Evolutionary conservation across 2,113 vertebrate species (phyloP).

Genomic region (Pogonocichla stellata): DNA sequence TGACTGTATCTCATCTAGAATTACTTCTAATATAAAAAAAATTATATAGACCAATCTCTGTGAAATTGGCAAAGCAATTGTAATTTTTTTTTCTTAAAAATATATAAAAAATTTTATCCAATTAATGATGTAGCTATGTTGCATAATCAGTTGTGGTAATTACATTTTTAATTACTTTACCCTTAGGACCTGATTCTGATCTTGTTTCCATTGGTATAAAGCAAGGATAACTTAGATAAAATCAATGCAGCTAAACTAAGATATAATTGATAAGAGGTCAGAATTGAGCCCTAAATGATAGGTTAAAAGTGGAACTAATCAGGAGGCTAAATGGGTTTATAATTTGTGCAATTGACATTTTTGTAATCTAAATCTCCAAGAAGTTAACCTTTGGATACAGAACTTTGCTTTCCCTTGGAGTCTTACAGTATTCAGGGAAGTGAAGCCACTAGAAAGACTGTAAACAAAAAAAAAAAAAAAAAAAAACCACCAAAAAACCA

Average conservation of each 20-base stretch:
- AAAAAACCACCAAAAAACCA: neutral
- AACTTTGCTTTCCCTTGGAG: constrained; percentile 70
- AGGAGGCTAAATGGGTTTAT: constrained; percentile 71
- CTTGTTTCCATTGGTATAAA: constrained; percentile 17
- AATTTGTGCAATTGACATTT: constrained; percentile 74
- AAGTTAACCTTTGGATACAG: constrained; percentile 73
- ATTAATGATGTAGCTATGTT: neutral
- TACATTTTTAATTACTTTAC: constrained; percentile 57
- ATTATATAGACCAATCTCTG: neutral
- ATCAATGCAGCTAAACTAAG: constrained; percentile 22
- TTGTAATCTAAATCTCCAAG: constrained; percentile 51
- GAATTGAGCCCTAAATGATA: constrained; percentile 13
- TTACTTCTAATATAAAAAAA: neutral
- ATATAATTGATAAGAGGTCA: constrained; percentile 40
- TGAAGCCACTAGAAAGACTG: constrained; percentile 44
- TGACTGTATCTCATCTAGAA: neutral
- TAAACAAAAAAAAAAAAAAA: neutral
- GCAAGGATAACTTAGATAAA: constrained; percentile 22
- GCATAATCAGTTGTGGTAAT: constrained; percentile 44
- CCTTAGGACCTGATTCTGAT: constrained; percentile 35
- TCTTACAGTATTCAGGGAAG: constrained; percentile 53
- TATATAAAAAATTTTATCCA: neutral
- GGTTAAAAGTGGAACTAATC: constrained; percentile 49
- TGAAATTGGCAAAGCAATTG: neutral
- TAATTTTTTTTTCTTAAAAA: neutral